phyloP scores from a whole-genome alignment of 2,888 invertebrate genomes.

The Nudaria mundana region DNA sequence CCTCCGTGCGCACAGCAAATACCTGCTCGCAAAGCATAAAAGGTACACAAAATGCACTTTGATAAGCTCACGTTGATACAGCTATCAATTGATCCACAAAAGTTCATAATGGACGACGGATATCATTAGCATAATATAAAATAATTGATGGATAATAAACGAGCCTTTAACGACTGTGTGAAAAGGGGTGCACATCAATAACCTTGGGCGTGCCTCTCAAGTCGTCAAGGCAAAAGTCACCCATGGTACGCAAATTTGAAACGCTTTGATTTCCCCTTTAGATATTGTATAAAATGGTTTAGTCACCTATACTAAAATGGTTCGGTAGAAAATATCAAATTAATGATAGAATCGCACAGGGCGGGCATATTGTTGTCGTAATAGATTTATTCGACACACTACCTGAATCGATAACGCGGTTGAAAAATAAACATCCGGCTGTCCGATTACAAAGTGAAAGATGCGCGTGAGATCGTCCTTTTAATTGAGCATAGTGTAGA shows the following conservation, averaged over 20 bases:
- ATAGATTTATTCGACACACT: conserved; percentile 70
- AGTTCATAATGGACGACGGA: conserved; percentile 31
- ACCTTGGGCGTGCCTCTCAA: conserved; percentile 59
- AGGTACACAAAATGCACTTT: conserved; percentile 24
- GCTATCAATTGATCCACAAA: conserved; percentile 22
- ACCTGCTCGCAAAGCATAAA: conserved; percentile 53
- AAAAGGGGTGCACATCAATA: conserved; percentile 55
- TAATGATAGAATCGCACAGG: conserved; percentile 50
- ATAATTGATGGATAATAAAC: conserved; percentile 63
- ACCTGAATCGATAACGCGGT: conserved; percentile 73
- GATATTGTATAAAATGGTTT: conserved; percentile 29
- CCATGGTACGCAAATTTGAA: conserved; percentile 53
- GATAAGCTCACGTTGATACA: conserved; percentile 52
- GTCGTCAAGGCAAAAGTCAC: conserved; percentile 46
- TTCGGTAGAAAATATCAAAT: conserved; percentile 52
- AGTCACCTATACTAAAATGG: conserved; percentile 51
- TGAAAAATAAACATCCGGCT: conserved; percentile 71
- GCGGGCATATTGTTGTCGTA: conserved; percentile 58
- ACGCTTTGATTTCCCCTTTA: conserved; percentile 51
- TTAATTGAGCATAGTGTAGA: conserved; percentile 64
- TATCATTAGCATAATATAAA: conserved; percentile 45
- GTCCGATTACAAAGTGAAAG: conserved; percentile 57
- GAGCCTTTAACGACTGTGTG: conserved; percentile 66
- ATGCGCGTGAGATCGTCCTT: conserved; percentile 54
- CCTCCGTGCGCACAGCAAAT: conserved; percentile 66